phyloP scores from a whole-genome alignment of 2,888 invertebrate species.

The Luperina testacea region DNA sequence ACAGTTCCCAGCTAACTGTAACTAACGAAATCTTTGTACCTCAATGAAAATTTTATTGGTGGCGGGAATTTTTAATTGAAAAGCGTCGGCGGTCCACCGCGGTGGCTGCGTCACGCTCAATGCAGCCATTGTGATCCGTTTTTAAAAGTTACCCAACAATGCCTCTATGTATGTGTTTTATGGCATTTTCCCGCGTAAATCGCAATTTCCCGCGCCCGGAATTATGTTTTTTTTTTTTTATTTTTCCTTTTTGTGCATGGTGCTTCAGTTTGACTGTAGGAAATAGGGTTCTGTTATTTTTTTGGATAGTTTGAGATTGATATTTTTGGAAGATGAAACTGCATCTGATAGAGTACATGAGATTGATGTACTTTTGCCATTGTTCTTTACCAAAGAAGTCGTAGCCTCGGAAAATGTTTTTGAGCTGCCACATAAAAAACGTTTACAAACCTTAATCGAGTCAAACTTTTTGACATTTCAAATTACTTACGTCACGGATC shows the following conservation, averaged over 20 bases:
- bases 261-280: constrained; percentile 53
- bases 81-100: constrained; percentile 63
- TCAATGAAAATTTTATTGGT: constrained; percentile 69
- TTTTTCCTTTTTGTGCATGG: constrained; percentile 46
- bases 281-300: constrained; percentile 37
- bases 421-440: no score
- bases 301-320: constrained; percentile 11
- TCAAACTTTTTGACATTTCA: constrained; percentile 34
- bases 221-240: constrained; percentile 57
- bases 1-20: constrained; percentile 50
- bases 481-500: constrained; percentile 37
- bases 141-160: constrained; percentile 80
- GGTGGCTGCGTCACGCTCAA: constrained; percentile 66
- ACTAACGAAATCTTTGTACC: constrained; percentile 66
- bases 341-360: constrained; percentile 9
- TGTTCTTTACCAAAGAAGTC: neutral
- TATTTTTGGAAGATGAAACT: constrained; percentile 20
- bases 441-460: neutral
- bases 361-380: neutral
- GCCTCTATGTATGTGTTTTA: constrained; percentile 76
- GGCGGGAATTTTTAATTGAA: constrained; percentile 71
- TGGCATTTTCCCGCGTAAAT: constrained; percentile 67
- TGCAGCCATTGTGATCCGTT: constrained; percentile 69
- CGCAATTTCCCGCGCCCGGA: constrained; percentile 67
- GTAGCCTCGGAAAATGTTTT: neutral